These are phyloP conservation scores for Drosophila siamana DNA, from an alignment of 2,888 invertebrate species.

Conservation along the genomic window DNA sequence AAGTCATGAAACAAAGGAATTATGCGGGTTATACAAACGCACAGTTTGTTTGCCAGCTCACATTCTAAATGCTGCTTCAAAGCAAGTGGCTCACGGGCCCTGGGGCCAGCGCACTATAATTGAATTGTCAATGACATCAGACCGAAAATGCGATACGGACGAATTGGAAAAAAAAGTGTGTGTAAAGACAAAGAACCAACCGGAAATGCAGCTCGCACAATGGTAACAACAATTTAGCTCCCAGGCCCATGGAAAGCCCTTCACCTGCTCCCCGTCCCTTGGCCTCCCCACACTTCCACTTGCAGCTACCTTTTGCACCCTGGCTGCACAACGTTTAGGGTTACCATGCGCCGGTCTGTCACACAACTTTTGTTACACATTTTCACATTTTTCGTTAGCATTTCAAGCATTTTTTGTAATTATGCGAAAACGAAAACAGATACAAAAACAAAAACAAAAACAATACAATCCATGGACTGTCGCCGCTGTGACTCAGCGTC, in stretches of 20 bases:
- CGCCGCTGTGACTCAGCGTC: slow-evolving; percentile 57
- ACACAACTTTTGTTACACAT: slow-evolving; percentile 74
- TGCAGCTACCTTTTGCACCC: slow-evolving; percentile 14
- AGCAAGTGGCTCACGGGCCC: slow-evolving; percentile 16
- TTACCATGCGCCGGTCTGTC: slow-evolving; percentile 68
- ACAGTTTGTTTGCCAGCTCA: slow-evolving; percentile 18
- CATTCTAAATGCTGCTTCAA: slow-evolving; percentile 42
- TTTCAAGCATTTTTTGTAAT: slow-evolving; percentile 56
- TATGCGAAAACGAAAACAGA: slow-evolving; percentile 75
- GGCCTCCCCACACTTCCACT: slow-evolving; percentile 2
- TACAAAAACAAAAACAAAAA: slow-evolving; percentile 69
- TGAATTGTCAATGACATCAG: slow-evolving; percentile 74
- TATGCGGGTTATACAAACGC: slow-evolving; percentile 31
- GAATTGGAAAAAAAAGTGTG: slow-evolving; percentile 16
- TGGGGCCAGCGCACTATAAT: slow-evolving; percentile 43
- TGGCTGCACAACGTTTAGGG: slow-evolving; percentile 43
- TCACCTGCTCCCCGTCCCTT: not conserved
- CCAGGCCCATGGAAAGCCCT: slow-evolving; percentile 23
- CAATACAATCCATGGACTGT: slow-evolving; percentile 44
- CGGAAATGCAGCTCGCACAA: slow-evolving; percentile 66
- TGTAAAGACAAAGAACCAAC: slow-evolving; percentile 50
- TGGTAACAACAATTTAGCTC: slow-evolving; percentile 29
- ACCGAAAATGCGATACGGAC: slow-evolving; percentile 22
- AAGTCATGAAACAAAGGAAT: slow-evolving; percentile 69
- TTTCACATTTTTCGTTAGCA: slow-evolving; percentile 48